Evolutionary conservation across 2,797 vertebrate species (phyloP).

Genomic region (Pipistrellus nathusii): DNA sequence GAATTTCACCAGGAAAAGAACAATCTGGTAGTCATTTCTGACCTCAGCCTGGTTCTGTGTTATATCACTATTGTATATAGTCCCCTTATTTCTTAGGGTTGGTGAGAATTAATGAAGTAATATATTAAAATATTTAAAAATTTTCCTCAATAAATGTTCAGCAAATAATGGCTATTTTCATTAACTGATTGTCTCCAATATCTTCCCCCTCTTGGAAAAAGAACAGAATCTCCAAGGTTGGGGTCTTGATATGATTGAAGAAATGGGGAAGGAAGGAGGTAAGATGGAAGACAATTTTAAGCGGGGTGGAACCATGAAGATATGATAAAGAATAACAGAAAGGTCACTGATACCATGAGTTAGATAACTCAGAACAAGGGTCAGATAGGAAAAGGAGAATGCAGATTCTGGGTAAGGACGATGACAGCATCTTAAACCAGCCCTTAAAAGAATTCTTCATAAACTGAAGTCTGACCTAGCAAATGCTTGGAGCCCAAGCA

Average conservation of each 20-base stretch:
- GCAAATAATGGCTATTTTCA: neutral
- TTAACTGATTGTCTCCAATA: neutral
- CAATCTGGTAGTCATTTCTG: neutral
- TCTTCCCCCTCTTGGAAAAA: slow-evolving; percentile 5
- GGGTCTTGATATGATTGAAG: neutral
- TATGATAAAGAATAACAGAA: neutral
- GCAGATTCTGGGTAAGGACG: neutral
- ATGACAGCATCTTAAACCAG: neutral
- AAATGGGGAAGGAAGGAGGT: neutral
- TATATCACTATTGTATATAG: neutral
- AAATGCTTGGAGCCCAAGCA: neutral
- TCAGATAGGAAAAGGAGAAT: neutral
- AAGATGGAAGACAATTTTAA: slow-evolving; percentile 12
- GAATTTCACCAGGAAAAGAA: neutral
- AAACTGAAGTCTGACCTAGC: neutral
- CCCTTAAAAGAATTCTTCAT: neutral
- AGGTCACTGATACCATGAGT: neutral
- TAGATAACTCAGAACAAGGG: neutral
- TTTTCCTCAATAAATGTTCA: neutral
- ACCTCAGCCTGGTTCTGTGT: neutral
- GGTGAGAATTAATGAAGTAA: neutral
- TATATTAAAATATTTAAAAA: neutral
- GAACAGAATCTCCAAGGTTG: neutral
- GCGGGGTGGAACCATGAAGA: neutral
- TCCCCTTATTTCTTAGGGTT: neutral